A percentile compares a stretch with the other conserved stretches of the same genome.
Conservation (phyloP, 2,888 invertebrate genomes). For the Drosophila merina region DNA sequence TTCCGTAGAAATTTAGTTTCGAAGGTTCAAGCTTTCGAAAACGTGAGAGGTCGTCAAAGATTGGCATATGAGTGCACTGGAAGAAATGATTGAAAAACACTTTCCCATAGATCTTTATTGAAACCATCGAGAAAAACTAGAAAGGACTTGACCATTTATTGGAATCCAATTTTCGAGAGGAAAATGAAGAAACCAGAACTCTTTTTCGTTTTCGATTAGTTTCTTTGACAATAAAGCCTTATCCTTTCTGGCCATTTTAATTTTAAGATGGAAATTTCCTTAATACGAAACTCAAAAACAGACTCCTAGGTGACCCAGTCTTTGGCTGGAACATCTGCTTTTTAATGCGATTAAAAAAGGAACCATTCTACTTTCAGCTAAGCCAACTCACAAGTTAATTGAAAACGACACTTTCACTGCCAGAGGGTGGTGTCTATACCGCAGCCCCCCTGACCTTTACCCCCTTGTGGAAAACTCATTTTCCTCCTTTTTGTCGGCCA, state of each 20-base stretch:
- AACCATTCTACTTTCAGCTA: slow-evolving; percentile 9
- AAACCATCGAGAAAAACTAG: too few relatives aligned
- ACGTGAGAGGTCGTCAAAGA: slow-evolving; percentile 15
- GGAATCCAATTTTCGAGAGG: too few relatives aligned
- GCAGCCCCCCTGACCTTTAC: background rate
- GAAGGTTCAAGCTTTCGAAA: background rate
- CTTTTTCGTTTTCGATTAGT: background rate
- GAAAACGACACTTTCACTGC: slow-evolving; percentile 50
- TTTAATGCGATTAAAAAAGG: slow-evolving; percentile 43
- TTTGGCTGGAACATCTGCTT: slow-evolving; percentile 20
- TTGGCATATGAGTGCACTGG: background rate
- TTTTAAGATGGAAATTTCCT: background rate
- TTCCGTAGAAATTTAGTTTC: background rate
- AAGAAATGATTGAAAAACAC: too few relatives aligned
- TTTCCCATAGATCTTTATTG: too few relatives aligned
- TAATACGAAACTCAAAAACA: background rate
- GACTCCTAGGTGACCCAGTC: slow-evolving; percentile 5
- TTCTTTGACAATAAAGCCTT: background rate
- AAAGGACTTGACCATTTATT: too few relatives aligned
- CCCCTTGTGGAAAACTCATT: background rate
- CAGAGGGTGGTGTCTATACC: slow-evolving; percentile 13
- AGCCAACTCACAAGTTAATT: slow-evolving; percentile 39
- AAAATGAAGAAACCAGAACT: background rate
- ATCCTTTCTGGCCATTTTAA: background rate
- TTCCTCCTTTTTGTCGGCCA: slow-evolving; percentile 9